A percentile compares a stretch with the other conserved stretches of the same genome.
These are phyloP conservation scores for Cygnus buccinator DNA, from an alignment of 2,113 vertebrate genomes.

Conservation along the genomic window DNA sequence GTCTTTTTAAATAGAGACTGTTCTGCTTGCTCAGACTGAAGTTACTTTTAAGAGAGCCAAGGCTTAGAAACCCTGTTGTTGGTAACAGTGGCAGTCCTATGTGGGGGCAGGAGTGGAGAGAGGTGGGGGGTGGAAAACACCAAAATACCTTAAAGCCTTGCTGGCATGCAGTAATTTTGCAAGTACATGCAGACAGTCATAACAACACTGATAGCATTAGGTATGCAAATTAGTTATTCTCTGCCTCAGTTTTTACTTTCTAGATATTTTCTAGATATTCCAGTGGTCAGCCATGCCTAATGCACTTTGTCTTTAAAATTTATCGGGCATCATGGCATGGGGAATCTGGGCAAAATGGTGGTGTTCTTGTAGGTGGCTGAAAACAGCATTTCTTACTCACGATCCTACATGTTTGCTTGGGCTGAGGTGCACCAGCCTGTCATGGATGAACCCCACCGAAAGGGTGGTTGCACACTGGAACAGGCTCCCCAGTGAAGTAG, in stretches of 20 bases:
- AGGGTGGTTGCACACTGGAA: no score
- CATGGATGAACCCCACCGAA: background rate
- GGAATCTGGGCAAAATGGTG: background rate
- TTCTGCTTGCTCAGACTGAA: background rate
- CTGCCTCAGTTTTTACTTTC: background rate
- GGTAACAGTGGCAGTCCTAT: background rate
- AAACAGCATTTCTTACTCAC: background rate
- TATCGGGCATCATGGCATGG: accelerated
- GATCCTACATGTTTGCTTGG: background rate
- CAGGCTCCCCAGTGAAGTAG: no score
- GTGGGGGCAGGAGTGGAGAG: background rate
- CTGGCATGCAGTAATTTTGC: background rate
- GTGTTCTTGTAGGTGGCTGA: background rate
- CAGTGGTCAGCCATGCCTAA: background rate
- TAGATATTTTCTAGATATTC: background rate
- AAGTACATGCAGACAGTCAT: background rate
- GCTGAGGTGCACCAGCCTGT: background rate
- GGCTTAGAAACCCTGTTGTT: background rate
- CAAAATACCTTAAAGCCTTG: background rate
- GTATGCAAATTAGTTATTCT: background rate
- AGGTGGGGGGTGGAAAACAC: accelerated
- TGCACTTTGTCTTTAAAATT: background rate
- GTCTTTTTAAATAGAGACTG: background rate
- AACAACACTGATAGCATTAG: background rate
- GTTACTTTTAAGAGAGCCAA: background rate